These are phyloP conservation scores for Sparus aurata DNA, from an alignment of 2,797 vertebrate species.

Conservation along the genomic window DNA sequence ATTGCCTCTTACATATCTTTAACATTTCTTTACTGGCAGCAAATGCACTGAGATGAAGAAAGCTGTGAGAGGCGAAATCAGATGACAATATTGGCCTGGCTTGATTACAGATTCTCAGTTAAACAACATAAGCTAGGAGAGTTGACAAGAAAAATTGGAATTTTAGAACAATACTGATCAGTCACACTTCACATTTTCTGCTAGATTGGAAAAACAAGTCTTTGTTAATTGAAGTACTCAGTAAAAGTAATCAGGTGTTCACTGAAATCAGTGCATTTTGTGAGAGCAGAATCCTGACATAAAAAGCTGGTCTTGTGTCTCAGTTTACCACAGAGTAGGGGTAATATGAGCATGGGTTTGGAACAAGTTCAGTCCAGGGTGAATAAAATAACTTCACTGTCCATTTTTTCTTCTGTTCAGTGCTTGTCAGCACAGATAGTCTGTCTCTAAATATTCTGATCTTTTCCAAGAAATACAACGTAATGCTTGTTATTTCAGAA, in stretches of 20 bases:
- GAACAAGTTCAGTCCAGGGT: slow-evolving; percentile 6
- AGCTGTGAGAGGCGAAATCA: too few relatives aligned
- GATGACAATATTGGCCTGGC: background rate
- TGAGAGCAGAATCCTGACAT: background rate
- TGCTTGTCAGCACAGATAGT: background rate
- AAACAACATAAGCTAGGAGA: background rate
- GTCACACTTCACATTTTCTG: background rate
- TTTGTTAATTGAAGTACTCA: background rate
- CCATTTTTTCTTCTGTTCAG: slow-evolving; percentile 5
- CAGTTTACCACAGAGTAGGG: slow-evolving; percentile 15
- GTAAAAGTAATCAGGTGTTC: background rate
- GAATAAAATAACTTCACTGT: background rate
- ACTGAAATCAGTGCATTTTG: background rate
- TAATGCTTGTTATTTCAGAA: background rate
- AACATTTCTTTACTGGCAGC: background rate
- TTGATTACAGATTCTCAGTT: background rate
- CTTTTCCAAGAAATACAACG: background rate
- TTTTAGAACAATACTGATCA: too few relatives aligned
- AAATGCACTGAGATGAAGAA: background rate
- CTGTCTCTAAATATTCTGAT: background rate
- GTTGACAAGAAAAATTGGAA: background rate
- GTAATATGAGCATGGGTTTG: slow-evolving; percentile 15
- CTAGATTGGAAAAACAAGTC: background rate
- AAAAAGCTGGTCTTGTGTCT: background rate
- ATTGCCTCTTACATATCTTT: too few relatives aligned